Evolutionary conservation across 2,113 vertebrate species (phyloP), one percentile per base, ranked within the genome.

Genomic region (Physeter macrocephalus): DNA sequence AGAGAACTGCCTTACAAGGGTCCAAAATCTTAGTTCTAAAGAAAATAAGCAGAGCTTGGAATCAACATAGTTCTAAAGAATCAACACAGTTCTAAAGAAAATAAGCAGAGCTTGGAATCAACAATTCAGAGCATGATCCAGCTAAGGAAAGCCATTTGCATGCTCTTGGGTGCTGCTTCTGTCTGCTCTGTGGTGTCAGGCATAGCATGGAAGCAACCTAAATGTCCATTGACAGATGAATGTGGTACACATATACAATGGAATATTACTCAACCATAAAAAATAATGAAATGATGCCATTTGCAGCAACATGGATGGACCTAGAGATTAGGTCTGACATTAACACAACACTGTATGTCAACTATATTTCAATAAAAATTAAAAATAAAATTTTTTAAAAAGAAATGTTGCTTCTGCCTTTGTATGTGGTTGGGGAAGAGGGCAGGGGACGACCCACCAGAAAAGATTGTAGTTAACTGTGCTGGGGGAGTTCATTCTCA

Each of bases 371-470:
- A 75, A 49, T 17, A 75, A 75, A 75, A 46, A 46, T 17, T 74
- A 74, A 74, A 52, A 52, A 77, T 77, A 77, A 77, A 52, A 52
- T 46, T 77, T 52, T 52, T 49, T 7, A 52, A 52, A n/a, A 77
- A 67, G 72, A 97, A 92, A 20, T 23, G 8, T 31, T 59, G 23
- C 25, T 69, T 91, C 77, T 97, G 29, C 21, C 57, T 95, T 80
- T 64, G 15, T 43, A 67, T 77, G 54, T 89, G 18, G 7, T 61
- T 69, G 13, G 17, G 34, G 14, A 89, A 49, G 2, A 23, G n/a
- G 14, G 57, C 18, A 39, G 13, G 12, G 34, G 25, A 67, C 49
- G 64, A 75, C 6, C 21, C 49, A 91, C n/a, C n/a, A 80, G 25
- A 64, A 90, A 93, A 57, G 67, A 57, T 0, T 31, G 6, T 25